Percentiles rank a stretch among this genome's conserved stretches.
These are phyloP conservation scores for Platynereis dumerilii DNA, from an alignment of 2,888 invertebrate genomes.

Conservation along the genomic window DNA sequence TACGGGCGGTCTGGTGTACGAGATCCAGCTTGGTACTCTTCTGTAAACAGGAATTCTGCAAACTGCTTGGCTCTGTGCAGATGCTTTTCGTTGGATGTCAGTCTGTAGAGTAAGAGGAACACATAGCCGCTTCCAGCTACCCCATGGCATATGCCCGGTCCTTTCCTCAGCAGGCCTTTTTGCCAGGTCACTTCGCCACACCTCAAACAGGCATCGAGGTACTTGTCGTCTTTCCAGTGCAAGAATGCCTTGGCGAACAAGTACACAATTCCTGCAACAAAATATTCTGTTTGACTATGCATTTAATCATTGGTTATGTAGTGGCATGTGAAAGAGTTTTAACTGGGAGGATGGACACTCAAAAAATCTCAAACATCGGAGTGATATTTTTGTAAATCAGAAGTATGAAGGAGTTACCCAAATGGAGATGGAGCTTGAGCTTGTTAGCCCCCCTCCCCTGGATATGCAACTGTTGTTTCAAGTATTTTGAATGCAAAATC, in stretches of 20 bases:
- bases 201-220: slow-evolving; percentile 72
- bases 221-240: slow-evolving; percentile 76
- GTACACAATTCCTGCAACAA: slow-evolving; percentile 74
- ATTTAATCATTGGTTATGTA: no score
- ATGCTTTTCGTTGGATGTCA: slow-evolving; percentile 76
- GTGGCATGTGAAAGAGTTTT: no score
- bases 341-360: no score
- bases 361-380: no score
- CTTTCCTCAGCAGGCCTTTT: slow-evolving; percentile 82
- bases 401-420: no score
- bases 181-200: slow-evolving; percentile 82
- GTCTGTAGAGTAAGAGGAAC: slow-evolving; percentile 71
- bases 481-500: no score
- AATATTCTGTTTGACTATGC: no score
- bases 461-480: no score
- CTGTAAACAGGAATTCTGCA: slow-evolving; percentile 73
- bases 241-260: slow-evolving; percentile 82
- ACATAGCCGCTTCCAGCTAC: slow-evolving; percentile 61
- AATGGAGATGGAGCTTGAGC: no score
- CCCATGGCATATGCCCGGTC: slow-evolving; percentile 90
- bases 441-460: no score
- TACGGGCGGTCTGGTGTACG: slow-evolving; percentile 81
- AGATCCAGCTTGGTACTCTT: slow-evolving; percentile 66
- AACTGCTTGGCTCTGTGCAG: slow-evolving; percentile 76
- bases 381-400: no score